phyloP scores from a whole-genome alignment of 2,797 vertebrate genomes.

The Harpagifer antarcticus region DNA sequence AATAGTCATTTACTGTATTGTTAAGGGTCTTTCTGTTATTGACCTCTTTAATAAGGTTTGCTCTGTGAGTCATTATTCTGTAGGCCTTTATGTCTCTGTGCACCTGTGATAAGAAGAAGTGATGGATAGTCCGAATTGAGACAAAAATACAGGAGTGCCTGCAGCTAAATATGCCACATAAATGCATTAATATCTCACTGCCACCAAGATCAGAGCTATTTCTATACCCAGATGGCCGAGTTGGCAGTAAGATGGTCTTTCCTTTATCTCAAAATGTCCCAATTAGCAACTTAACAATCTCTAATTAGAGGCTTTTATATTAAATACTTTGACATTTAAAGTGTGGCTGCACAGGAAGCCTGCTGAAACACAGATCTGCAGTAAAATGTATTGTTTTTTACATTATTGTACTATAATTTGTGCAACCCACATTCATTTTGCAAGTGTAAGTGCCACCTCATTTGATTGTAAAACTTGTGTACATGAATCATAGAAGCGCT shows the following conservation, averaged over 20 bases:
- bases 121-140: constrained; percentile 18
- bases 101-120: neutral
- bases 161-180: constrained; percentile 40
- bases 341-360: constrained; percentile 1
- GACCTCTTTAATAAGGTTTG: constrained; percentile 30
- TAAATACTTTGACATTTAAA: constrained; percentile 22
- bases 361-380: neutral
- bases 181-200: constrained; percentile 48
- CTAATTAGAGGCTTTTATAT: constrained; percentile 45
- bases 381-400: neutral
- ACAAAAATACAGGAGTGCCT: constrained; percentile 45
- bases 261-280: constrained; percentile 42
- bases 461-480: constrained; percentile 36
- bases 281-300: constrained; percentile 31
- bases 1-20: constrained; percentile 25
- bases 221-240: constrained; percentile 40
- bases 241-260: constrained; percentile 49
- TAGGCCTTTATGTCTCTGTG: neutral
- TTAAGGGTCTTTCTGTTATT: constrained; percentile 34
- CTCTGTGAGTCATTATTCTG: neutral
- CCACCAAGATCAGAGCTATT: constrained; percentile 49
- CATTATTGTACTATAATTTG: neutral
- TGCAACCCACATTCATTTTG: constrained; percentile 7
- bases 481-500: constrained; percentile 32
- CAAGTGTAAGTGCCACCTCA: constrained; percentile 8